These are phyloP conservation scores for Schizotus pectinicornis DNA, from an alignment of 2,888 invertebrate species.

Conservation along the genomic window DNA sequence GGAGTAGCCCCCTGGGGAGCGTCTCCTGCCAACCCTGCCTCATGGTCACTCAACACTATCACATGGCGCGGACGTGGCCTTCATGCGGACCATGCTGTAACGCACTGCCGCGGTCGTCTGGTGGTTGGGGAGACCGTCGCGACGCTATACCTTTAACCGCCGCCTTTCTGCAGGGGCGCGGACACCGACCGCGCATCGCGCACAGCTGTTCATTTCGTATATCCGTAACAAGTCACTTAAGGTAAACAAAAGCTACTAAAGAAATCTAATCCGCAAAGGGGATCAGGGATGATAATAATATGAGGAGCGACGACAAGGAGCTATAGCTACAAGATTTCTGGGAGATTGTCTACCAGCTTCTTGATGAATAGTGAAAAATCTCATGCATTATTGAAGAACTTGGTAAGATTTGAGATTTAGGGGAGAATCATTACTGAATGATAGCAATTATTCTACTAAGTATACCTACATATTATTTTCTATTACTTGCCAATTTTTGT, in stretches of 20 bases:
- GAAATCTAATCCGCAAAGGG: too few relatives aligned
- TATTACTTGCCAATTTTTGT: too few relatives aligned
- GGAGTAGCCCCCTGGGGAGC: constrained; percentile 50
- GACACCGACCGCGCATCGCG: constrained; percentile 31
- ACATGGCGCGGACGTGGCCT: constrained; percentile 43
- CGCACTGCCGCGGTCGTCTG: constrained; percentile 38
- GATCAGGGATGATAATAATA: too few relatives aligned
- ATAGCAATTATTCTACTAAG: too few relatives aligned
- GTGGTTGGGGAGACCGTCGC: constrained; percentile 15
- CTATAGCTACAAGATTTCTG: too few relatives aligned
- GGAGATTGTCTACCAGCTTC: too few relatives aligned
- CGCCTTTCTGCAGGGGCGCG: constrained; percentile 33
- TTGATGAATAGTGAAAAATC: too few relatives aligned
- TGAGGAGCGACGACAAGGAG: too few relatives aligned
- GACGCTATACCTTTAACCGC: constrained; percentile 24
- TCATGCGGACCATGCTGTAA: constrained; percentile 43
- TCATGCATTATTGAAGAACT: too few relatives aligned
- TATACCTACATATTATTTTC: too few relatives aligned
- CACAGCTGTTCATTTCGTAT: constrained; percentile 14
- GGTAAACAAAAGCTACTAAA: background rate
- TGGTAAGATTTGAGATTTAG: too few relatives aligned
- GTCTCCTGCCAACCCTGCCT: constrained; percentile 51
- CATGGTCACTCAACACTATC: constrained; percentile 52
- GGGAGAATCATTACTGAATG: too few relatives aligned
- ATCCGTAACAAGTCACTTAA: background rate